A percentile compares a stretch with the other conserved stretches of the same genome.
Evolutionary conservation across 2,113 vertebrate genomes (phyloP).

Genomic region (Ammodytes dubius): DNA sequence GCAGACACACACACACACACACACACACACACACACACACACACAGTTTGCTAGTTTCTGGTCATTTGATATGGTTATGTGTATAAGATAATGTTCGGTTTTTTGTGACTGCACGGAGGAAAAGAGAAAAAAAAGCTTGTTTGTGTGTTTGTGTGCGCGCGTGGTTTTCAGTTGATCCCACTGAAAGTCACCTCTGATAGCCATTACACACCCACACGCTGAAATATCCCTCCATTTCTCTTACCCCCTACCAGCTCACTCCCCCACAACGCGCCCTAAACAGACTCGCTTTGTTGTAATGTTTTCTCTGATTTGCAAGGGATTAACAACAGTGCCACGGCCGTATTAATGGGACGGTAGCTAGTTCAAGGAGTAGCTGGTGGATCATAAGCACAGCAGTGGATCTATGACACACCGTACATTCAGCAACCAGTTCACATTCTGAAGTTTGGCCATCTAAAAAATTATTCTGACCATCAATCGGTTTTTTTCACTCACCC

Average conservation of each 20-base stretch:
- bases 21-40: constrained; percentile 15
- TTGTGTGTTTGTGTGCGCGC: constrained; percentile 72
- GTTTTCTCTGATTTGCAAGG: constrained; percentile 70
- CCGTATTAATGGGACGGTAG: constrained; percentile 57
- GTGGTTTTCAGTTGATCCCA: constrained; percentile 75
- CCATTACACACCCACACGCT: constrained; percentile 76
- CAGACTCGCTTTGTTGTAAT: constrained; percentile 60
- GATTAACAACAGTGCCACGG: constrained; percentile 53
- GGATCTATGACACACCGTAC: constrained; percentile 17
- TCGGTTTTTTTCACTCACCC: constrained; percentile 6
- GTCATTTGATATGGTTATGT: constrained; percentile 62
- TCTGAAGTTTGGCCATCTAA: constrained; percentile 43
- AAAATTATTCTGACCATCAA: constrained; percentile 51
- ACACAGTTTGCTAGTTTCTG: constrained; percentile 33
- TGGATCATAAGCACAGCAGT: constrained; percentile 67
- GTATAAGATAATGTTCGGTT: constrained; percentile 66
- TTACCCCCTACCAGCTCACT: constrained; percentile 73
- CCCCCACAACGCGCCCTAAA: constrained; percentile 73
- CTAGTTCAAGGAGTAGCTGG: constrained; percentile 59
- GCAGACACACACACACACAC: constrained; percentile 6
- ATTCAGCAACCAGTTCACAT: constrained; percentile 27
- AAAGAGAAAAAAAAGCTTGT: constrained; percentile 49
- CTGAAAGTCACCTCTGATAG: constrained; percentile 82
- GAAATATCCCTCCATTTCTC: constrained; percentile 76
- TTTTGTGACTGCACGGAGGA: constrained; percentile 46